A percentile compares a stretch with the other conserved stretches of the same genome.
Evolutionary conservation across 2,888 invertebrate genomes (phyloP).

Genomic region (Cyaniris semiargus): DNA sequence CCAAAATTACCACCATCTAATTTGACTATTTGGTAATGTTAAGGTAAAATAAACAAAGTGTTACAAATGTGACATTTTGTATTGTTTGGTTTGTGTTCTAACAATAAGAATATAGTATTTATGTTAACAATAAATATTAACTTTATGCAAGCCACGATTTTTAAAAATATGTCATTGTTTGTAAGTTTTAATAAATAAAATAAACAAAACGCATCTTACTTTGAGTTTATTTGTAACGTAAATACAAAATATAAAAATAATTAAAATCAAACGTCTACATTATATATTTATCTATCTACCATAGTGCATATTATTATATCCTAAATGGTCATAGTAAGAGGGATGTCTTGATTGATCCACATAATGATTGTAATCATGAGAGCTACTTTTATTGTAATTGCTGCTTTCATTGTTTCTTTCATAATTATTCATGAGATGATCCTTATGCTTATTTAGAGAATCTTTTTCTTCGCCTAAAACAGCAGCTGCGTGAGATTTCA

Average conservation of each 20-base stretch:
- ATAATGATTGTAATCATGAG: slow-evolving; percentile 52
- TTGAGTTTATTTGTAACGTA: background rate
- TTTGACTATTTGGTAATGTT: slow-evolving; percentile 18
- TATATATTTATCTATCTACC: background rate
- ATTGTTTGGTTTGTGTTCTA: background rate
- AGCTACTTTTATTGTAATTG: slow-evolving; percentile 44
- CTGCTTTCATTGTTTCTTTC: slow-evolving; percentile 49
- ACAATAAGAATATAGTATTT: background rate
- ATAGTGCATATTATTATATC: slow-evolving; percentile 1
- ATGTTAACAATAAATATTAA: too few species aligned
- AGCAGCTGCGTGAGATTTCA: slow-evolving; percentile 54
- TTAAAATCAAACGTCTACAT: background rate
- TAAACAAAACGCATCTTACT: background rate
- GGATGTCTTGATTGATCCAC: slow-evolving; percentile 56
- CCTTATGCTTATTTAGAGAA: slow-evolving; percentile 47
- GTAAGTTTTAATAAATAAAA: background rate
- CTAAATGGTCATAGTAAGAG: slow-evolving; percentile 41
- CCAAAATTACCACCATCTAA: slow-evolving; percentile 48
- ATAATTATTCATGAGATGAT: slow-evolving; percentile 45
- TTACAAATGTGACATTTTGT: background rate
- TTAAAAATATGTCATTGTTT: background rate
- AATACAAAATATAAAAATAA: background rate
- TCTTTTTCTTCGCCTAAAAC: slow-evolving; percentile 48
- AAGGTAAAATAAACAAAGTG: background rate
- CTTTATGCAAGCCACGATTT: too few species aligned